Conservation (phyloP, 2,888 invertebrate genomes). For the Noctua pronuba region DNA sequence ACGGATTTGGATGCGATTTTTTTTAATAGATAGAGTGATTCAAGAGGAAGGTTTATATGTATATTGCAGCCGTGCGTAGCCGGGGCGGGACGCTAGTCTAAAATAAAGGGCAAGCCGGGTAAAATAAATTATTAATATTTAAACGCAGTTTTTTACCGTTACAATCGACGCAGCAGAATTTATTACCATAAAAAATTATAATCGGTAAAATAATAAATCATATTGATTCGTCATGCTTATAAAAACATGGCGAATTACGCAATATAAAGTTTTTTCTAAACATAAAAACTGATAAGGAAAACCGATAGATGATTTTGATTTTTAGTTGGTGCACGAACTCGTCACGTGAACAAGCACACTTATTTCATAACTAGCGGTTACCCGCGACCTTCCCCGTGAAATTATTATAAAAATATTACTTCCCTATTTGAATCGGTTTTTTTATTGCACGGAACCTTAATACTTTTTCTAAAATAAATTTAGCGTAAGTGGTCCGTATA, state of each 20-base stretch:
- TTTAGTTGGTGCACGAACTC: background rate
- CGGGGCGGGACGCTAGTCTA: no score
- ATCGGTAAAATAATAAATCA: slow-evolving; percentile 48
- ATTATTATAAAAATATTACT: no score
- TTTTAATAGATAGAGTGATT: no score
- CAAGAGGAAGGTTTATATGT: no score
- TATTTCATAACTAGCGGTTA: background rate
- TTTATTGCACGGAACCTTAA: no score
- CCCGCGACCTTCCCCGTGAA: no score
- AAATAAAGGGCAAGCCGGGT: background rate
- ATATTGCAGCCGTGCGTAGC: no score
- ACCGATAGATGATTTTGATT: background rate
- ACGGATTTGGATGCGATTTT: no score
- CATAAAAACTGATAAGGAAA: background rate
- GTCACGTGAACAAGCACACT: background rate
- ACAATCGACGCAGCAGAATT: slow-evolving; percentile 1
- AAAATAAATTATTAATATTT: background rate
- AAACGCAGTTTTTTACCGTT: background rate
- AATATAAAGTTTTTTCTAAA: slow-evolving; percentile 1
- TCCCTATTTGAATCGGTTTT: no score
- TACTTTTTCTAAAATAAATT: no score
- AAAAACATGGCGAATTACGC: slow-evolving; percentile 9
- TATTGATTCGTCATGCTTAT: slow-evolving; percentile 24
- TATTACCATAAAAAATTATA: slow-evolving; percentile 18
- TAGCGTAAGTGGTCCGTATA: no score